Base-by-base conservation (phyloP, 2,113 vertebrate genomes). In the Litocranius walleri region DNA sequence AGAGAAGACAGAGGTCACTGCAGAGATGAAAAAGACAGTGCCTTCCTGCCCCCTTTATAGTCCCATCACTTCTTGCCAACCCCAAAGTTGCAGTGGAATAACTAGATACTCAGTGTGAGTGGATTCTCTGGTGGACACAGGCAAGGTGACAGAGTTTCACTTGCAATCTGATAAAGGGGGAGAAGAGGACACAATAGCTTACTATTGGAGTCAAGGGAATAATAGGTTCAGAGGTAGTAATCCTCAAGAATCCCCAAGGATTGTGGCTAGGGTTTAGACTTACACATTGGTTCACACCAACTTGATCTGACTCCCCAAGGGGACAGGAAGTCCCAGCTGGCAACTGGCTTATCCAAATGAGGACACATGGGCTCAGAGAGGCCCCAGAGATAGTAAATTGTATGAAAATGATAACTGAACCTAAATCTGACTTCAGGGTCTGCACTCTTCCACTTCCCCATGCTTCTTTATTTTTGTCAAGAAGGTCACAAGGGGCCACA, bases 21-120 rank as follows among this genome's bases (percentile, higher is more conserved):
- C 64, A 71, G 27, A 93, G n/a, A 82, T 5, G 45, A 57, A 21
- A 62, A 57, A 30, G n/a, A 45, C 14, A 17, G 3, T 36, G 48
- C 4, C 21, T 45, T n/a, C 2, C 5, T 5, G 2, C 12, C 3
- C 1, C 2, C 17, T 16, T 11, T 50, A 9, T 7, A n/a, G 21
- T 17, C 5, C 19, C 10, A 30, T 19, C 16, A 27, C 33, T 16
- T 43, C 21, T 83, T n/a, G 48, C 36, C 52, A 82, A 83, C 4
- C 45, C 29, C 33, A n/a, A 64, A 85, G 13, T 11, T 82, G 61
- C 64, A 83, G 30, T 54, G 21, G n/a, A 29, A 50, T 62, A 62
- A 36, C 30, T 81, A 59, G 57, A 25, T 6, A 6, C 16, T 12
- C 2, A 11, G 43, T 11, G 5, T 64, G 64, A 91, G 30, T 61